A percentile compares a stretch with the other conserved stretches of the same genome.
These are phyloP conservation scores for Philotrypesis tridentata DNA, from an alignment of 1,140 invertebrate genomes.

Conservation along the genomic window DNA sequence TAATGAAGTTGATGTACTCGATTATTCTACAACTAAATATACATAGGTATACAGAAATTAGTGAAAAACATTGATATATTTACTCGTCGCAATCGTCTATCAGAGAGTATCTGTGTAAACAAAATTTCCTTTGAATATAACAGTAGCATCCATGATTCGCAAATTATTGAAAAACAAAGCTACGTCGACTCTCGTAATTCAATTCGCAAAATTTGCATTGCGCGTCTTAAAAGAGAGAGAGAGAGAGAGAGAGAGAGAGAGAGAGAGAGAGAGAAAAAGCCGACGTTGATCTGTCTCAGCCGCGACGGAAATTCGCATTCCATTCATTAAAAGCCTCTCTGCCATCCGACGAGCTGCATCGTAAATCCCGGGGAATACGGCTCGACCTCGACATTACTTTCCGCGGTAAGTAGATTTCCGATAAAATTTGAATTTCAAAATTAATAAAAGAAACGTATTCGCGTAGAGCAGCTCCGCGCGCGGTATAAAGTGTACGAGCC, in stretches of 20 bases:
- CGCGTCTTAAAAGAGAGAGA: no score
- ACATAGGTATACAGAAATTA: no score
- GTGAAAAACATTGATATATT: not conserved
- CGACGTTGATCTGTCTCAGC: not conserved
- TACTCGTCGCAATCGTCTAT: not conserved
- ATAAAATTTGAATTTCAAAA: slow-evolving; percentile 21
- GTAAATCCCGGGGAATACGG: not conserved
- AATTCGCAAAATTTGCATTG: not conserved
- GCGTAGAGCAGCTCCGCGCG: not conserved
- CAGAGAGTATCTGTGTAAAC: not conserved
- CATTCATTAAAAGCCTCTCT: not conserved
- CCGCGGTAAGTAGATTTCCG: slow-evolving; percentile 5
- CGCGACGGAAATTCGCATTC: no score
- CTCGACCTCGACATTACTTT: not conserved
- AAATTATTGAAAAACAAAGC: not conserved
- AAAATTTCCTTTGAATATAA: not conserved
- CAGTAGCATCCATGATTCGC: not conserved
- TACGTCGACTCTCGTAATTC: not conserved
- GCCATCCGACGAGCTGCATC: not conserved
- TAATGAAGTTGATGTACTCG: not conserved
- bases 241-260: no score
- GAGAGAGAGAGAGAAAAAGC: no score
- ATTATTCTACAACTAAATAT: not conserved
- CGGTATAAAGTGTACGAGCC: no score
- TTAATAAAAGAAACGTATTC: slow-evolving; percentile 13